Evolutionary conservation across 2,888 invertebrate genomes (phyloP), one percentile per base, ranked within the genome.

Genomic region (Morinoia aosen): DNA sequence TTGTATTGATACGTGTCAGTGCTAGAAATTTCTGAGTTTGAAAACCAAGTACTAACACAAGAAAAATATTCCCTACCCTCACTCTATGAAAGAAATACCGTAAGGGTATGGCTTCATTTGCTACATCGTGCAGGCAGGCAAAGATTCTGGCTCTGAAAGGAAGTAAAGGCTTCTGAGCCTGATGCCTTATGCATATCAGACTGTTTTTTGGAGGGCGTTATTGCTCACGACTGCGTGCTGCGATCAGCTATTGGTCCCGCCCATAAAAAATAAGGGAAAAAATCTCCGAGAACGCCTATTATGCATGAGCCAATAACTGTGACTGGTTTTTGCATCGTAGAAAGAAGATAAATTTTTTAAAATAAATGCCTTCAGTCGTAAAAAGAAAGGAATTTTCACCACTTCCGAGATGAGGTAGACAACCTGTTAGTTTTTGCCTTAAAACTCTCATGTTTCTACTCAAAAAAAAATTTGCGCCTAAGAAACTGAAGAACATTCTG

Each of bases 151-250:
- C 76, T 33, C 25, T 76, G 76, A 7, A 76, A 76, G 76, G 76
- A 76, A 76, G 76, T 76, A 76, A 76, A 3, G 76, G 76, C 76
- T 76, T 76, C 76, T 19, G 76, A 33, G 76, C 25, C 76, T 76
- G 76, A 76, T 76, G 76, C 76, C 25, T 76, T 76, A 76, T 76
- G 76, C 76, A 76, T 76, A 76, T 76, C 76, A 76, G 76, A 76
- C 19, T 76, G 76, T 76, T 76, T 76, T 76, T 76, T 16, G 33
- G 76, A 76, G 10, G 76, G 76, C 76, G 76, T 76, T 76, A 76
- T 76, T 76, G 76, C 76, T 76, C 76, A 33, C 76, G 25, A 76
- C 76, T 76, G 76, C 19, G 19, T 16, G 76, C 76, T 76, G 76
- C 76, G 19, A 76, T 76, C 76, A 76, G 76, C 33, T 19, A 33